phyloP scores from a whole-genome alignment of 1,140 invertebrate genomes.

The Drosophila willistoni region DNA sequence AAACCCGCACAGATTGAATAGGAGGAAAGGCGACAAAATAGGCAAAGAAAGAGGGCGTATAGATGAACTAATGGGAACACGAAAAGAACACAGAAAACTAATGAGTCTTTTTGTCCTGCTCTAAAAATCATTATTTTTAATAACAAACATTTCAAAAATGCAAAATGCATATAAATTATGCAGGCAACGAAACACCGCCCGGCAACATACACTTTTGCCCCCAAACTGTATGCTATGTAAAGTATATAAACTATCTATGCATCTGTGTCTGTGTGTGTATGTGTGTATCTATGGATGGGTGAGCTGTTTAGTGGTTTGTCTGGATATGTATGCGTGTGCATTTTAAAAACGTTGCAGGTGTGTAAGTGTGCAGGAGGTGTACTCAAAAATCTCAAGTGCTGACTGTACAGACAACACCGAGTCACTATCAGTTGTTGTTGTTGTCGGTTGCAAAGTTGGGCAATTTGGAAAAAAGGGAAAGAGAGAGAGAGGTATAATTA shows the following conservation, averaged over 20 bases:
- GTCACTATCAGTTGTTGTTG: slow-evolving; percentile 15
- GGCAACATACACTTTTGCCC: slow-evolving; percentile 27
- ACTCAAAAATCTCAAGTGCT: slow-evolving; percentile 68
- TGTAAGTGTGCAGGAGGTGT: slow-evolving; percentile 57
- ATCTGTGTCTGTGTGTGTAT: slow-evolving; percentile 20
- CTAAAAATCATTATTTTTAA: slow-evolving; percentile 71
- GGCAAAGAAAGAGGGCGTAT: not conserved
- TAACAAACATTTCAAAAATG: slow-evolving; percentile 61
- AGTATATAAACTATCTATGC: slow-evolving; percentile 30
- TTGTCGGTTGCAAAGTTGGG: slow-evolving; percentile 10
- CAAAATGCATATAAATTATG: slow-evolving; percentile 66
- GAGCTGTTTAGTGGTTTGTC: slow-evolving; percentile 15
- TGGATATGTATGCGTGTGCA: slow-evolving; percentile 26
- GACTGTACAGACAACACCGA: slow-evolving; percentile 45
- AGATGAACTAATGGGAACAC: slow-evolving; percentile 20
- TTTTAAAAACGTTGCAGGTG: slow-evolving; percentile 60
- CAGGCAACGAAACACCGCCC: slow-evolving; percentile 47
- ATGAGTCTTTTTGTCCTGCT: slow-evolving; percentile 63
- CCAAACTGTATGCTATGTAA: not conserved
- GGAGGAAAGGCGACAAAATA: not conserved
- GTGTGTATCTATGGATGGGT: slow-evolving; percentile 14
- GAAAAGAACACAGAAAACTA: slow-evolving; percentile 35
- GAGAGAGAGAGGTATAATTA: slow-evolving; percentile 41
- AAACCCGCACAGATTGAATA: not conserved
- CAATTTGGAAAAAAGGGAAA: slow-evolving; percentile 46